phyloP scores from a whole-genome alignment of 2,888 invertebrate species.

The Cistogaster globosa region DNA sequence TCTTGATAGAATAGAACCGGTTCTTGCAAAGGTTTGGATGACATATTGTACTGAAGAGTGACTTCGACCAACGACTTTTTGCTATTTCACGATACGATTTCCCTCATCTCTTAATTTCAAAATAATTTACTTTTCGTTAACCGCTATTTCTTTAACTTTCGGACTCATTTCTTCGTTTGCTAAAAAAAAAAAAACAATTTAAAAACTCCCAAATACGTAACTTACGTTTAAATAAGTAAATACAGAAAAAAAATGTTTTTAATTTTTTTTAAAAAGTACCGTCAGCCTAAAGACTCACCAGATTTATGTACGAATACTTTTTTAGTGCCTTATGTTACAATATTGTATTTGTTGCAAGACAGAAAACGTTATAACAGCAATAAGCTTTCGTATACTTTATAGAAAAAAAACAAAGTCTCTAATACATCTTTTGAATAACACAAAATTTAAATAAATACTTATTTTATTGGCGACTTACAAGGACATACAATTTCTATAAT shows the following conservation, averaged over 20 bases:
- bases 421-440: too few species aligned
- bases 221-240: not conserved
- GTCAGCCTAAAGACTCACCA: not conserved
- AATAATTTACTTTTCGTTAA: not conserved
- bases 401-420: slow-evolving; percentile 7
- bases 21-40: not conserved
- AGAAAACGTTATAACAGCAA: not conserved
- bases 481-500: too few species aligned
- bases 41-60: slow-evolving; percentile 11
- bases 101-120: slow-evolving; percentile 2
- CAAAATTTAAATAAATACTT: too few species aligned
- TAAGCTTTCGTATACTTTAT: slow-evolving; percentile 1
- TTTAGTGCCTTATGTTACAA: not conserved
- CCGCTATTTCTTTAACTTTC: not conserved
- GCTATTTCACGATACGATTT: slow-evolving; percentile 8
- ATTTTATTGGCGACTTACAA: too few species aligned
- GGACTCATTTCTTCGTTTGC: not conserved
- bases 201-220: not conserved
- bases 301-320: slow-evolving; percentile 7
- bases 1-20: not conserved
- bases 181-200: not conserved
- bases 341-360: not conserved
- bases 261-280: slow-evolving; percentile 8
- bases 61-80: not conserved
- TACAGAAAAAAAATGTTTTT: not conserved